Evolutionary conservation across 2,888 invertebrate genomes (phyloP).

Genomic region (Pachliopta kotzebuea): DNA sequence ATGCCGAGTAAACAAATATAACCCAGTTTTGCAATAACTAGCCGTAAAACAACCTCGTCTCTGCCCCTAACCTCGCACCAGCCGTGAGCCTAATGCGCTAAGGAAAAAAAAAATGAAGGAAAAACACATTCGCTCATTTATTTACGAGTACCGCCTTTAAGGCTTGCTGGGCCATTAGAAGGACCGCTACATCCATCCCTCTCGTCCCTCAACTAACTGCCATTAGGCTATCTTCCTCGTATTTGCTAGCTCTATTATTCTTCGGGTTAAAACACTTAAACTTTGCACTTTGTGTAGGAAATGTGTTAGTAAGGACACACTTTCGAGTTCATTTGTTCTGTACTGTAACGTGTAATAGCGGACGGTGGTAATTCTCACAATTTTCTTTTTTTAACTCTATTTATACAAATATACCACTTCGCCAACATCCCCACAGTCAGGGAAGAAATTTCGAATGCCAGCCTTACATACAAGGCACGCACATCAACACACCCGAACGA

Average conservation of each 20-base stretch:
- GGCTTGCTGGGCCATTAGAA: constrained; percentile 63
- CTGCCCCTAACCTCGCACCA: constrained; percentile 29
- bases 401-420: no score
- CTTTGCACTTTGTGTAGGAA: constrained; percentile 47
- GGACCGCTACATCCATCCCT: constrained; percentile 54
- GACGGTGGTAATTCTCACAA: constrained; percentile 14
- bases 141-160: constrained; percentile 61
- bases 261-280: constrained; percentile 56
- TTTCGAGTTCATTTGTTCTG: constrained; percentile 27
- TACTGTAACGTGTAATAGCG: constrained; percentile 12
- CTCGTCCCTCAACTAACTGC: constrained; percentile 42
- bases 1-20: constrained; percentile 37
- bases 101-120: constrained; percentile 49
- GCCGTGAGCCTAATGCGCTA: constrained; percentile 33
- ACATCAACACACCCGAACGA: no score
- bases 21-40: constrained; percentile 39
- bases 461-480: no score
- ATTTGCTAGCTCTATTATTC: constrained; percentile 52
- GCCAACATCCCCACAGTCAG: no score
- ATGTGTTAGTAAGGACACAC: constrained; percentile 35
- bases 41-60: constrained; percentile 34
- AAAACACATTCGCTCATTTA: constrained; percentile 62
- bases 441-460: no score
- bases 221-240: constrained; percentile 54
- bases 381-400: no score